phyloP scores from a whole-genome alignment of 2,113 vertebrate species.

The Ammodytes marinus region DNA sequence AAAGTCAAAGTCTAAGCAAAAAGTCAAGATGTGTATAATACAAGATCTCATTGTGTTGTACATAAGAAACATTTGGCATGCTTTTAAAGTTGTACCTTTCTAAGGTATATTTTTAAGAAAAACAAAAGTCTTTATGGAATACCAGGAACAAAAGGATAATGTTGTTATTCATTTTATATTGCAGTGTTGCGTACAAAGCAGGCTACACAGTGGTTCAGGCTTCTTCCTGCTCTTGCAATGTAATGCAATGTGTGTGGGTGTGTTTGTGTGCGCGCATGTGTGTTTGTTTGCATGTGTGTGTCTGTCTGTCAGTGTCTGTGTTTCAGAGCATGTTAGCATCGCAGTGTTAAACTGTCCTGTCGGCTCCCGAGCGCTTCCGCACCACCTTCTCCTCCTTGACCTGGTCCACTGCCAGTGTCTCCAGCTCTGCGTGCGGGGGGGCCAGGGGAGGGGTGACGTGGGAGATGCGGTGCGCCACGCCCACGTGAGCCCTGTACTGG shows the following conservation, averaged over 20 bases:
- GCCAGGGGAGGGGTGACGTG: constrained; percentile 79
- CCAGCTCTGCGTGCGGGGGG: constrained; percentile 85
- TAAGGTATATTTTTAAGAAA: constrained; percentile 43
- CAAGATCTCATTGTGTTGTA: constrained; percentile 65
- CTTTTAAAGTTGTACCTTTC: constrained; percentile 69
- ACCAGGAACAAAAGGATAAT: constrained; percentile 64
- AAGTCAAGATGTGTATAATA: constrained; percentile 52
- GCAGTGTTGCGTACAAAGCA: constrained; percentile 86
- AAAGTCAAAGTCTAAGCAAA: constrained; percentile 52
- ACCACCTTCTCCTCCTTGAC: constrained; percentile 90
- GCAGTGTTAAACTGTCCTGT: constrained; percentile 93
- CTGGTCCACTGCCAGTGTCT: constrained; percentile 95
- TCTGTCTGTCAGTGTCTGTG: no score
- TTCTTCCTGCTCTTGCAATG: constrained; percentile 62
- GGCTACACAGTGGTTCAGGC: constrained; percentile 76
- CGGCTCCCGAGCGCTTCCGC: constrained; percentile 92
- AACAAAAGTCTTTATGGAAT: constrained; percentile 54
- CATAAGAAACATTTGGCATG: constrained; percentile 90
- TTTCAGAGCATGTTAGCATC: constrained; percentile 19
- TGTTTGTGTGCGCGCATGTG: constrained; percentile 19
- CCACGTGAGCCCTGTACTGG: constrained; percentile 90
- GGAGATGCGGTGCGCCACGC: constrained; percentile 94
- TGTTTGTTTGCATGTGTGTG: constrained; percentile 45
- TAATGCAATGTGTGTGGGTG: constrained; percentile 55
- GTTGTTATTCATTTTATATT: constrained; percentile 50